Evolutionary conservation across 2,113 vertebrate species (phyloP).

Genomic region (Stictonetta naevosa): DNA sequence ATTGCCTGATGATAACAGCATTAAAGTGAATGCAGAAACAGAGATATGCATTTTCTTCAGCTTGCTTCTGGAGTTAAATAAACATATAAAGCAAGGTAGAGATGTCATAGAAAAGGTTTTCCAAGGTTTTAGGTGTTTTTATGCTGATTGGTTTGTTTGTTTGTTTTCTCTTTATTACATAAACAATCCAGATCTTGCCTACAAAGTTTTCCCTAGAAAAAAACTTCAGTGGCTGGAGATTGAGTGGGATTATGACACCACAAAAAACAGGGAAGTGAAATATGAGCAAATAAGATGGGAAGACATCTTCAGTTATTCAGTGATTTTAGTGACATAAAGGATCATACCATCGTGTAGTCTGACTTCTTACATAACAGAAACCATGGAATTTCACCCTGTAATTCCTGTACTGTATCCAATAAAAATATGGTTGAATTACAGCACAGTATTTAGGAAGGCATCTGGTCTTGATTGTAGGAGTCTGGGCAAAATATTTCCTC

Average conservation of each 20-base stretch:
- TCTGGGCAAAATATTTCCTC: neutral
- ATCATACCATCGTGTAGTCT: neutral
- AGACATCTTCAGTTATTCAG: neutral
- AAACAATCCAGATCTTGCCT: neutral
- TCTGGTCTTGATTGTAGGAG: conserved; percentile 41
- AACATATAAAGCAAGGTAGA: neutral
- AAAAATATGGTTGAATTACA: conserved; percentile 58
- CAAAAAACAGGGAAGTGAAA: neutral
- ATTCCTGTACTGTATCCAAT: conserved; percentile 35
- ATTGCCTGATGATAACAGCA: neutral
- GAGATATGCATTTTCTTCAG: neutral
- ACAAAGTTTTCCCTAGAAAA: neutral
- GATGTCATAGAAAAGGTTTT: neutral
- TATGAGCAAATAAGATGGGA: neutral
- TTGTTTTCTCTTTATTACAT: neutral
- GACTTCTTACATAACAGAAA: conserved; percentile 25
- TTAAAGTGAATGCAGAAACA: neutral
- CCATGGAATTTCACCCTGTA: conserved; percentile 19
- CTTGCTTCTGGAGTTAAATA: neutral
- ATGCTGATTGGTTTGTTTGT: neutral
- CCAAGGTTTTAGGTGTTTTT: neutral
- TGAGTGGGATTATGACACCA: rapidly evolving
- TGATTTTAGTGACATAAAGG: neutral
- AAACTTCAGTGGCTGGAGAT: neutral
- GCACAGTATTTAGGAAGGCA: conserved; percentile 7